These are phyloP conservation scores for Agrotis ipsilon DNA, from an alignment of 2,888 invertebrate genomes.

Conservation along the genomic window DNA sequence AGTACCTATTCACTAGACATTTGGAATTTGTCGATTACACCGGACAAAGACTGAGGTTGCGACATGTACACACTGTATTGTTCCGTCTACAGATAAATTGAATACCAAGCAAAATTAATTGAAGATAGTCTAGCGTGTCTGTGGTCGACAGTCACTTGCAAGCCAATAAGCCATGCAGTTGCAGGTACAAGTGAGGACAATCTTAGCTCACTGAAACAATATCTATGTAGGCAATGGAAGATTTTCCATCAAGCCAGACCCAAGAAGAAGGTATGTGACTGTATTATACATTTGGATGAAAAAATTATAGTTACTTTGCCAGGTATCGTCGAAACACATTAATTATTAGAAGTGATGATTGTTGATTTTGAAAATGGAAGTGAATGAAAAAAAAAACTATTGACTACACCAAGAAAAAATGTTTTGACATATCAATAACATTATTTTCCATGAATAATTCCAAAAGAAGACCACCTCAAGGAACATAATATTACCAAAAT, in stretches of 20 bases:
- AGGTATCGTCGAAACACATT: no score
- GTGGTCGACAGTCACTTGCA: constrained; percentile 16
- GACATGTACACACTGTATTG: constrained; percentile 8
- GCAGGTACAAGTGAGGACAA: neutral
- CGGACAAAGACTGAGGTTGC: constrained; percentile 9
- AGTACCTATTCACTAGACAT: neutral
- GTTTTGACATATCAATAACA: neutral
- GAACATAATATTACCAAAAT: constrained; percentile 43
- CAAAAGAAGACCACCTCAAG: constrained; percentile 6
- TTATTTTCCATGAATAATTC: constrained; percentile 5
- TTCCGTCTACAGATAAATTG: constrained; percentile 18
- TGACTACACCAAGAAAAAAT: neutral
- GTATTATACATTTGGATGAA: neutral
- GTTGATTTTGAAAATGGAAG: neutral
- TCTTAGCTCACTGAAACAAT: constrained; percentile 14
- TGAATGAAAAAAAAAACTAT: neutral
- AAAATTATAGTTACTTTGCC: no score
- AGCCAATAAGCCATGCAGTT: constrained; percentile 2
- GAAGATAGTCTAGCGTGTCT: constrained; percentile 28
- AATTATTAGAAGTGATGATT: no score
- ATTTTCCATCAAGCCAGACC: neutral
- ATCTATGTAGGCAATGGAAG: neutral
- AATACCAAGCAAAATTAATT: constrained; percentile 47
- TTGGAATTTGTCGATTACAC: neutral
- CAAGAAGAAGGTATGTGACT: neutral